A percentile compares a stretch with the other conserved stretches of the same genome.
These are phyloP conservation scores for Pteronura brasiliensis DNA, from an alignment of 2,113 vertebrate genomes.

Conservation along the genomic window DNA sequence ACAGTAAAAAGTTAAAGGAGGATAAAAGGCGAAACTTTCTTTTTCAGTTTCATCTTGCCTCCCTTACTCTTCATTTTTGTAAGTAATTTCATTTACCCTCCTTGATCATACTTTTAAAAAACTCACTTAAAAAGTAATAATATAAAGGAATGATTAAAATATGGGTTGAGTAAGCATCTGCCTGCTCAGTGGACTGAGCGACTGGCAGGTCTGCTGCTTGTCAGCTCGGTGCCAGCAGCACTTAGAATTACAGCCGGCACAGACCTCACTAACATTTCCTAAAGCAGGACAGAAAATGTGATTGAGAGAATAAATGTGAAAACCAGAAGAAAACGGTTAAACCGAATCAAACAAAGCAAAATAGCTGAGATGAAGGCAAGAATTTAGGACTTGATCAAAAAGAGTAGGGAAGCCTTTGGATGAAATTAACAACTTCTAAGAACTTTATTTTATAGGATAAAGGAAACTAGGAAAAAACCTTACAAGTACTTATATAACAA, in stretches of 20 bases:
- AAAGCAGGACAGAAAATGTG: neutral
- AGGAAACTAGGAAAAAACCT: neutral
- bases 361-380: neutral
- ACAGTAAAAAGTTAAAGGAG: neutral
- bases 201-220: neutral
- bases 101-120: neutral
- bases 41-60: neutral
- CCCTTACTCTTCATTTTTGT: neutral
- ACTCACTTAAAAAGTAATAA: neutral
- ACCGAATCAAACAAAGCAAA: neutral
- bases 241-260: neutral
- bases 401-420: neutral
- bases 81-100: neutral
- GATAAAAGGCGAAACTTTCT: neutral
- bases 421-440: neutral
- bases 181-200: neutral
- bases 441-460: neutral
- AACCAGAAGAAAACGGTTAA: neutral
- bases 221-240: neutral
- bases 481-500: neutral
- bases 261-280: neutral
- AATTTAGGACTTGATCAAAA: neutral
- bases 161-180: neutral
- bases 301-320: neutral
- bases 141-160: neutral